phyloP scores from a whole-genome alignment of 1,140 invertebrate genomes.

The Amphibalanus amphitrite region DNA sequence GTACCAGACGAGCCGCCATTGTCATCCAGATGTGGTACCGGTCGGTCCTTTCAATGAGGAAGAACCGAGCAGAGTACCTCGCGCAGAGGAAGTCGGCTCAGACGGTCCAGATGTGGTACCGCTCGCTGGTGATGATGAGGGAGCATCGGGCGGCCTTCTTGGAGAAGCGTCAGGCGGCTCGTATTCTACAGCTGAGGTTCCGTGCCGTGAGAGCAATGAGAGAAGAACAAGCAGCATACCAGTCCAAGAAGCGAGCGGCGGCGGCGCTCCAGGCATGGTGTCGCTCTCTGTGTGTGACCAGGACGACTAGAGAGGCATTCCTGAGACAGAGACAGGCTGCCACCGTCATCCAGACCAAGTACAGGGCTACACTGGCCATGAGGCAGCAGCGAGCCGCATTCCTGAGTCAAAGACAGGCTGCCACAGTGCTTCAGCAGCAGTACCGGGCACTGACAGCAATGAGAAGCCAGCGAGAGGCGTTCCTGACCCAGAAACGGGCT shows the following conservation, averaged over 20 bases:
- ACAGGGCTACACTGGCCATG: too few relatives aligned
- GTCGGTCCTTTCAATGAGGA: neutral
- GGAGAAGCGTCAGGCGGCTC: neutral
- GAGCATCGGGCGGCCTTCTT: too few relatives aligned
- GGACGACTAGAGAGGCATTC: neutral
- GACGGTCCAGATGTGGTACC: constrained; percentile 9
- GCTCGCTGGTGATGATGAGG: too few relatives aligned
- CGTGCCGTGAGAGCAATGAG: neutral
- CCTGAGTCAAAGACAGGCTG: too few relatives aligned
- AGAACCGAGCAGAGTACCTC: neutral
- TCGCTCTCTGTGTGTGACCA: neutral
- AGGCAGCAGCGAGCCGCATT: too few relatives aligned
- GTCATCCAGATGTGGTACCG: neutral
- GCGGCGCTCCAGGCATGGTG: neutral
- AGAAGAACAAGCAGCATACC: neutral
- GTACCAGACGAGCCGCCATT: neutral
- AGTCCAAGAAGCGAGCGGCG: neutral
- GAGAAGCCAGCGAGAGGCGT: too few relatives aligned
- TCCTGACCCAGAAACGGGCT: too few relatives aligned
- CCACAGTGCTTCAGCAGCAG: too few relatives aligned
- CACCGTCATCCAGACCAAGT: too few relatives aligned
- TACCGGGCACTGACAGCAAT: too few relatives aligned
- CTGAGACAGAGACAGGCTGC: neutral
- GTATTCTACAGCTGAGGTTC: neutral
- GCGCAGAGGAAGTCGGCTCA: neutral